Conservation (phyloP, 2,888 invertebrate genomes). For the Parascotia fuliginaria region DNA sequence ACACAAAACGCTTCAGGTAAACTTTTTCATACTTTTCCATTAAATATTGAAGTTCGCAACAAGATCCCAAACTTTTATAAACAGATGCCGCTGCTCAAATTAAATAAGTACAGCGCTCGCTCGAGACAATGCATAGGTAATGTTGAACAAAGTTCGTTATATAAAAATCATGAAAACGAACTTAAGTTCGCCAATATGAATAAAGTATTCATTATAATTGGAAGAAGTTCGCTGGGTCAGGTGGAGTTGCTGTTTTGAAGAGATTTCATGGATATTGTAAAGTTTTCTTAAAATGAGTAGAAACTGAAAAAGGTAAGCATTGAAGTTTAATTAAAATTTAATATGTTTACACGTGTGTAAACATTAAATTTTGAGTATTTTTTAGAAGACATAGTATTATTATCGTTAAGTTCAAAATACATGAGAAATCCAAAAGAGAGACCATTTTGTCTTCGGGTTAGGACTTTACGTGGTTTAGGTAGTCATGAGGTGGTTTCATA, state of each 20-base stretch:
- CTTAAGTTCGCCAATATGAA: slow-evolving; percentile 64
- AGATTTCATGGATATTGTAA: slow-evolving; percentile 8
- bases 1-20: slow-evolving; percentile 25
- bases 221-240: slow-evolving; percentile 58
- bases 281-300: neutral
- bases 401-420: too few relatives aligned
- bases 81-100: slow-evolving; percentile 56
- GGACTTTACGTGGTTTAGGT: too few relatives aligned
- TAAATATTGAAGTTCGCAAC: slow-evolving; percentile 36
- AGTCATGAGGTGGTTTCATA: too few relatives aligned
- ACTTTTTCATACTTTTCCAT: slow-evolving; percentile 31
- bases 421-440: too few relatives aligned
- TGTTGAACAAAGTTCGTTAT: slow-evolving; percentile 67
- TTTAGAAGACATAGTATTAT: too few relatives aligned
- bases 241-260: slow-evolving; percentile 47
- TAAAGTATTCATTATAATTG: slow-evolving; percentile 80
- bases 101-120: slow-evolving; percentile 63
- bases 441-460: too few relatives aligned
- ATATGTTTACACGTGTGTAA: too few relatives aligned
- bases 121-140: slow-evolving; percentile 80
- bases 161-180: slow-evolving; percentile 81
- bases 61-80: slow-evolving; percentile 36
- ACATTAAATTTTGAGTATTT: too few relatives aligned
- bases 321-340: neutral
- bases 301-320: neutral